phyloP scores from a whole-genome alignment of 2,888 invertebrate genomes.

The Thymelicus sylvestris region DNA sequence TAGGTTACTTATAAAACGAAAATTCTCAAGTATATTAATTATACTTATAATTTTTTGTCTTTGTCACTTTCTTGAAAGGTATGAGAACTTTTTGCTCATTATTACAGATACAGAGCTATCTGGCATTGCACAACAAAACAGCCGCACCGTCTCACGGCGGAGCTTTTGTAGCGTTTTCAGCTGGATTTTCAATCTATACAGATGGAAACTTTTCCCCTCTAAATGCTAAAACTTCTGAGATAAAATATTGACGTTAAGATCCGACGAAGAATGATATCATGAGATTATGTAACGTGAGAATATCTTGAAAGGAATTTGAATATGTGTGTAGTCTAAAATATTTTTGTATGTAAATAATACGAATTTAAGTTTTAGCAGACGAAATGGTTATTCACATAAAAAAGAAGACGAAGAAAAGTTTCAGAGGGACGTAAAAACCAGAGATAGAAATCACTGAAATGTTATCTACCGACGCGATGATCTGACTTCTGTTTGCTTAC shows the following conservation, averaged over 20 bases:
- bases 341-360: no score
- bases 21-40: no score
- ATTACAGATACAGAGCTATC: background rate
- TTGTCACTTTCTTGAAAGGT: no score
- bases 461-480: no score
- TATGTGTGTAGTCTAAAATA: background rate
- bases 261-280: background rate
- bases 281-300: background rate
- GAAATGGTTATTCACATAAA: no score
- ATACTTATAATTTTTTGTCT: no score
- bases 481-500: no score
- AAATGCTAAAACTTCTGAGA: constrained; percentile 3
- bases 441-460: no score
- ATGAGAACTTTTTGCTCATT: background rate
- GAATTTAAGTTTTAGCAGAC: no score
- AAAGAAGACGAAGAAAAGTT: no score
- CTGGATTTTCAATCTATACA: constrained; percentile 6
- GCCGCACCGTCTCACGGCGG: background rate
- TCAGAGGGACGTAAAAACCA: no score
- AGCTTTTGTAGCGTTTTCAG: background rate
- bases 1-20: no score
- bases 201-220: constrained; percentile 9
- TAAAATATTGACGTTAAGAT: constrained; percentile 1
- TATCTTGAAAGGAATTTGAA: background rate
- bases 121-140: background rate